Evolutionary conservation across 2,113 vertebrate species (phyloP).

Genomic region (Mirza zaza): DNA sequence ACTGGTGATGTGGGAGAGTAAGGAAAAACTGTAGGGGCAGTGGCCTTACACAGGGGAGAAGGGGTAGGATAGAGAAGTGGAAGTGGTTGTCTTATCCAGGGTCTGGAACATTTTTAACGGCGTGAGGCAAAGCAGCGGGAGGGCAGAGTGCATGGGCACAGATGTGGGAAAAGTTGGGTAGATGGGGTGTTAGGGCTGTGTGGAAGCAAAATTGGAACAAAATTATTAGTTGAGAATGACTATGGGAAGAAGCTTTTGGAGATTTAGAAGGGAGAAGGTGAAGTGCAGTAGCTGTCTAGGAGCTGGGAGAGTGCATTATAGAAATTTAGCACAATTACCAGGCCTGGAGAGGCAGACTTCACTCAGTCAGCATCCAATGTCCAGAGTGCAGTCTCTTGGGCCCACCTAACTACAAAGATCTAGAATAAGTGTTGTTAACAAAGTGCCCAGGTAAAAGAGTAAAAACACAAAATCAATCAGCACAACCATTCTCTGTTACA

Average conservation of each 20-base stretch:
- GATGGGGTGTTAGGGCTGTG: background rate
- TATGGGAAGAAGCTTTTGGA: background rate
- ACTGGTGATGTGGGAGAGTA: background rate
- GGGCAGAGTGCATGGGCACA: background rate
- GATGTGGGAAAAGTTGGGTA: background rate
- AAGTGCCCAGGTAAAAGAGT: background rate
- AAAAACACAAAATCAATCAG: no score
- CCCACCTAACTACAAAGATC: background rate
- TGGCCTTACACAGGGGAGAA: background rate
- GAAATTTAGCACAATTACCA: background rate
- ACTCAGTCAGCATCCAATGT: background rate
- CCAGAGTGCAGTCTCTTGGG: background rate
- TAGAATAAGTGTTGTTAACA: background rate
- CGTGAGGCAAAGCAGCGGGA: background rate
- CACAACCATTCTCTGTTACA: background rate
- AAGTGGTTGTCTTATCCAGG: background rate
- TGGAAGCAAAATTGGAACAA: background rate
- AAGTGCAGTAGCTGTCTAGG: background rate
- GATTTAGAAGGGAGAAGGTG: background rate
- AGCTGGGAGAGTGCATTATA: background rate
- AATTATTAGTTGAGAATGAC: background rate
- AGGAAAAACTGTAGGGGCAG: background rate
- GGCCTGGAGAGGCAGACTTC: background rate
- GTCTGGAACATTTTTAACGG: background rate
- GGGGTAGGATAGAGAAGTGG: background rate